A percentile compares a stretch with the other conserved stretches of the same genome.
These are phyloP conservation scores for Maccullochella peelii DNA, from an alignment of 2,113 vertebrate species.

Conservation along the genomic window DNA sequence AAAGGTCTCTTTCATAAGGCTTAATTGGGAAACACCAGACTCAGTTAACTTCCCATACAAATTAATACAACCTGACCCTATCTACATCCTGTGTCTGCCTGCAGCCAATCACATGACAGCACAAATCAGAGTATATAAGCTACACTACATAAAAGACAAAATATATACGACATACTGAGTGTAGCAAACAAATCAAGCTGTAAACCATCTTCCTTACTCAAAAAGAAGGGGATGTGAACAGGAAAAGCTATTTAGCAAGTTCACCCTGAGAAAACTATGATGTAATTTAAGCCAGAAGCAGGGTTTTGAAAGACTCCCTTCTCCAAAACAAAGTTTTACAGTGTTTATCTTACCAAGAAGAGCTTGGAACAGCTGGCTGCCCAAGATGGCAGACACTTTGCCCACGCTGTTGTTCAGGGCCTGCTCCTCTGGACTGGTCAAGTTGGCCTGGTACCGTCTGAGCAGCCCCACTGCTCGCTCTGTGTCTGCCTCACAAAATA, in stretches of 20 bases:
- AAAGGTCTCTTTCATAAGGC: slow-evolving; percentile 78
- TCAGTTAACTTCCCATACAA: slow-evolving; percentile 67
- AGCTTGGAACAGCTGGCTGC: slow-evolving; percentile 90
- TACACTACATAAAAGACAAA: background rate
- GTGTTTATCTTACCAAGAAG: slow-evolving; percentile 87
- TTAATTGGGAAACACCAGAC: slow-evolving; percentile 74
- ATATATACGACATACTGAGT: background rate
- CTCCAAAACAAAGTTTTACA: background rate
- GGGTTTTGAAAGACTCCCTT: slow-evolving; percentile 33
- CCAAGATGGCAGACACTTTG: slow-evolving; percentile 88
- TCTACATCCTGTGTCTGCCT: slow-evolving; percentile 49
- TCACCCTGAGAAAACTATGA: background rate
- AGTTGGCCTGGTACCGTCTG: slow-evolving; percentile 87
- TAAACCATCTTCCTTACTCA: background rate
- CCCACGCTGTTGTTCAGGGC: slow-evolving; percentile 87
- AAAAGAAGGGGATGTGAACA: background rate
- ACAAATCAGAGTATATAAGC: slow-evolving; percentile 1
- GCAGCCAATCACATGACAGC: slow-evolving; percentile 23
- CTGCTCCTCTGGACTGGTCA: slow-evolving; percentile 88
- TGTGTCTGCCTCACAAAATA: slow-evolving; percentile 83
- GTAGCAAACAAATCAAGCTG: background rate
- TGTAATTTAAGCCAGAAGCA: slow-evolving; percentile 11
- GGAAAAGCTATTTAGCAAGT: slow-evolving; percentile 32
- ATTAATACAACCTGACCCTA: slow-evolving; percentile 73
- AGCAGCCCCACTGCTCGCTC: slow-evolving; percentile 88